Base-by-base conservation (phyloP, 2,113 vertebrate genomes). In the Tachuris rubrigastra region DNA sequence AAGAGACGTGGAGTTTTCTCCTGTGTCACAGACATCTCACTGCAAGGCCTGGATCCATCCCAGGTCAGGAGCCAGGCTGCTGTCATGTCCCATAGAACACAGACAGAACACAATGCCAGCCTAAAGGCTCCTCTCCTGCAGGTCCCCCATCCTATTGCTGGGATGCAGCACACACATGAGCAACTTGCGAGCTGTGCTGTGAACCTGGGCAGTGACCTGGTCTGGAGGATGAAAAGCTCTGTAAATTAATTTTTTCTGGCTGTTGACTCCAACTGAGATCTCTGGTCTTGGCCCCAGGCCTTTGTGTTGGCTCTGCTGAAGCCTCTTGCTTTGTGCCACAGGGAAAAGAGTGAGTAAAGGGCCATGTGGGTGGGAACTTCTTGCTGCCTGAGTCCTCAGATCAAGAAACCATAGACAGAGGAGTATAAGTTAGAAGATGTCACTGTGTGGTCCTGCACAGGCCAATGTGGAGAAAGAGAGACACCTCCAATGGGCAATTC, bases 1-100 rank as follows among this genome's bases (percentile, higher is more conserved):
- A 73, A 39, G 24, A 74, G 14, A 42, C 2, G 1, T 37, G 37
- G 59, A 73, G 20, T 25, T 65, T 79, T 79, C 44, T 68, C 25
- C 49, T 60, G 42, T 60, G n/a, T 58, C 41, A 52, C 67, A 73
- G 77, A 59, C 23, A 50, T 15, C 14, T 62, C 1, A 3, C 14
- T 10, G 14, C 31, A 41, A 41, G 52, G 50, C n/a, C 62, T 56
- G 47, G 47, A 58, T 68, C 33, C 4, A 2, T 22, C 42, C 5
- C 6, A 1, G 22, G 28, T 35, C 35, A n/a, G 63, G 14, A 89
- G 37, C 15, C n/a, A 37, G 63, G 39, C 74, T 87, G 52, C 47
- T 19, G 3, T n/a, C 50, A 30, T 0, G 0, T 35, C 23, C n/a
- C 9, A 2, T 9, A 6, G 47, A 87, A 59, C 31, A 56, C 1